A percentile compares a stretch with the other conserved stretches of the same genome.
Conservation (phyloP, 2,797 vertebrate species). For the Lophotriccus pileatus region DNA sequence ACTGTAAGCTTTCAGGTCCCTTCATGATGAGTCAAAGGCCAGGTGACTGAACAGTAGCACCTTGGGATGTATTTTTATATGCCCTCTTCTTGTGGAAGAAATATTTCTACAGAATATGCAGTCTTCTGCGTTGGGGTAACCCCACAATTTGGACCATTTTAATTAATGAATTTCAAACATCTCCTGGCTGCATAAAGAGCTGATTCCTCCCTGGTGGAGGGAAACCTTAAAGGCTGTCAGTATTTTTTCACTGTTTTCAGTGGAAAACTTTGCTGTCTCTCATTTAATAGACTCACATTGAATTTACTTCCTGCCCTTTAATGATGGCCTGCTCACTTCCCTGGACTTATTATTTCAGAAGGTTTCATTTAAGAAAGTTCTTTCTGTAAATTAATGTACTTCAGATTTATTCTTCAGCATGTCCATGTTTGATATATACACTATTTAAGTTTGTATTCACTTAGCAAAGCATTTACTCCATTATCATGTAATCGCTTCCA, state of each 20-base stretch:
- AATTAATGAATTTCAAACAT: background rate
- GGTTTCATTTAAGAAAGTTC: conserved; percentile 59
- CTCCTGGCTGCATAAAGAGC: background rate
- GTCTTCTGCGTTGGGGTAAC: background rate
- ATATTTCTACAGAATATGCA: background rate
- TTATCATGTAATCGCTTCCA: conserved; percentile 71
- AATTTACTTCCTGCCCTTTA: conserved; percentile 35
- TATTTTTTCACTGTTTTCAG: background rate
- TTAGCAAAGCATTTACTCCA: conserved; percentile 74
- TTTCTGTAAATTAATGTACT: conserved; percentile 63
- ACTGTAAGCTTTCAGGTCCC: background rate
- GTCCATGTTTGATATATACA: conserved; percentile 65
- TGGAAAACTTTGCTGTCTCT: background rate
- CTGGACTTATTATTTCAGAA: conserved; percentile 56
- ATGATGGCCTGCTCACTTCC: conserved; percentile 17
- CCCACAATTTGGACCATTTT: background rate
- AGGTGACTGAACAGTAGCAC: background rate
- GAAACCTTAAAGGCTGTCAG: background rate
- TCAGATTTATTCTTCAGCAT: conserved; percentile 56
- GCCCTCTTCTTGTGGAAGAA: background rate
- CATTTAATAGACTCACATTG: background rate
- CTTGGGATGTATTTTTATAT: background rate
- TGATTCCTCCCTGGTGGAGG: background rate
- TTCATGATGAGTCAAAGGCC: background rate
- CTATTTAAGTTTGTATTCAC: conserved; percentile 68